Conservation (phyloP, 2,797 vertebrate species). For the Hylomyscus alleni region DNA sequence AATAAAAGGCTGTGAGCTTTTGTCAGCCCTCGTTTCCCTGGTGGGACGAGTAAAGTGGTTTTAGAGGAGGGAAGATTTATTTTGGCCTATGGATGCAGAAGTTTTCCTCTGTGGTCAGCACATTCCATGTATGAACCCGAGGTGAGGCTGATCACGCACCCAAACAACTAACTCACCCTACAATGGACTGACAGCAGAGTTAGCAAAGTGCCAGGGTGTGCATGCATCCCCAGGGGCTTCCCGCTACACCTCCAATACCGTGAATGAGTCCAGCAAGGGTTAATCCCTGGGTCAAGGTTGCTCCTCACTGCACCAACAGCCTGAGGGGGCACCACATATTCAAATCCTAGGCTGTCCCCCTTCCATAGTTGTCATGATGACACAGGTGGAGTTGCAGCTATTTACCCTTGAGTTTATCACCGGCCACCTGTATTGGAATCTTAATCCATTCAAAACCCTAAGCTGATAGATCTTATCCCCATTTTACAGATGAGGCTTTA, state of each 20-base stretch:
- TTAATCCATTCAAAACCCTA: not conserved
- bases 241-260: not conserved
- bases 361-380: no score
- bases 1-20: not conserved
- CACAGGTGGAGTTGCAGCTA: no score
- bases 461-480: not conserved
- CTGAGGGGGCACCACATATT: no score
- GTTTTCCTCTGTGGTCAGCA: not conserved
- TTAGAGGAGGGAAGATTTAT: no score
- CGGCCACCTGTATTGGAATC: not conserved
- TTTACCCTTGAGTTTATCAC: not conserved
- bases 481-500: not conserved
- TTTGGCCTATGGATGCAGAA: no score
- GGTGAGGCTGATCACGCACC: not conserved
- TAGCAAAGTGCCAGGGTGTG: not conserved
- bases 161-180: not conserved
- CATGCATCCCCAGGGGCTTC: not conserved
- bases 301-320: not conserved
- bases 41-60: not conserved
- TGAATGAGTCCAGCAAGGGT: not conserved
- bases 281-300: not conserved
- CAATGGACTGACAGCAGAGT: not conserved
- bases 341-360: not conserved
- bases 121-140: not conserved
- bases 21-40: not conserved